Percentiles rank a stretch among this genome's conserved stretches.
phyloP scores from a whole-genome alignment of 2,888 invertebrate genomes.

The Bombylius discolor region DNA sequence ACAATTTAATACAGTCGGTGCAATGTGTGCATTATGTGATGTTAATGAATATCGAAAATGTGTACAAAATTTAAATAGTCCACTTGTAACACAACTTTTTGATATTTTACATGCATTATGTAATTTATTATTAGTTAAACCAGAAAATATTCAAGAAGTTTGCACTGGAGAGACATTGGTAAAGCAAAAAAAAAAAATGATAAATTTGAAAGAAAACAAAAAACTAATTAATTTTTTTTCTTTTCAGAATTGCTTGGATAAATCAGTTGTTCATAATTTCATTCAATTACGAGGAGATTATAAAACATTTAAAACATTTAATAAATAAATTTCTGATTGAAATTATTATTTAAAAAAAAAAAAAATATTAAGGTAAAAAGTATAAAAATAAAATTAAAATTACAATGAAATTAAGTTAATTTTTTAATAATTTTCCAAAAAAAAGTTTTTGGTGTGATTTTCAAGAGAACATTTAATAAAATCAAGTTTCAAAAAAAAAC shows the following conservation, averaged over 20 bases:
- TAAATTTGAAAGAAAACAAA: neutral
- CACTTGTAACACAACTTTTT: slow-evolving; percentile 76
- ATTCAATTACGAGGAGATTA: slow-evolving; percentile 90
- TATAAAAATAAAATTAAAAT: neutral
- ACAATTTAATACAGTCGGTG: slow-evolving; percentile 90
- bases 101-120: slow-evolving; percentile 92
- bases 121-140: slow-evolving; percentile 86
- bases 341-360: neutral
- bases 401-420: too few relatives aligned
- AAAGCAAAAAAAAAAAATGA: too few relatives aligned
- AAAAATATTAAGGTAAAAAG: neutral
- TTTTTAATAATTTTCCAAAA: too few relatives aligned
- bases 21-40: slow-evolving; percentile 96
- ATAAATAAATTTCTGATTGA: neutral
- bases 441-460: too few relatives aligned
- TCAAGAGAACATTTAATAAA: too few relatives aligned
- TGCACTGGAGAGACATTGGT: slow-evolving; percentile 90
- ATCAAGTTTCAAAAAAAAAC: too few relatives aligned
- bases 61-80: slow-evolving; percentile 56
- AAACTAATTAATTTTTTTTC: neutral
- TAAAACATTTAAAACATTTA: slow-evolving; percentile 60
- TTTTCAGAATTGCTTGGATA: slow-evolving; percentile 75
- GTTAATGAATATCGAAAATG: slow-evolving; percentile 93
- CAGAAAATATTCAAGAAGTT: slow-evolving; percentile 91
- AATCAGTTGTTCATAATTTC: slow-evolving; percentile 78